phyloP scores from a whole-genome alignment of 1,140 invertebrate species.

The Zeugodacus cucurbitae region DNA sequence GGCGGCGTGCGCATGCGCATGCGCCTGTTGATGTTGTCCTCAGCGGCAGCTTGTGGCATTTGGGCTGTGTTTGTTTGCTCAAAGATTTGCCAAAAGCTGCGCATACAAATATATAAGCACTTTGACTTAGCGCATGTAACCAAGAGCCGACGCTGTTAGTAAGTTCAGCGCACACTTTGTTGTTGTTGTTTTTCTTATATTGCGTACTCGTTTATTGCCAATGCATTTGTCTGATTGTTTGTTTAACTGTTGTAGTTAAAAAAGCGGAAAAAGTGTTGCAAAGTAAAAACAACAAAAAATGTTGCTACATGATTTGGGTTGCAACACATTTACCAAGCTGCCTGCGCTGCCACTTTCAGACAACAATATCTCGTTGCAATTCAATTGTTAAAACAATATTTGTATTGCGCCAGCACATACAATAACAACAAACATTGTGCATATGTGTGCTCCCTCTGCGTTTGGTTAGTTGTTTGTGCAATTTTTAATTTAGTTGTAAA shows the following conservation, averaged over 20 bases:
- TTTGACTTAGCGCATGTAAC: background rate
- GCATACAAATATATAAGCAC: background rate
- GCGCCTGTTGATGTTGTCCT: background rate
- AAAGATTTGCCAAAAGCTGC: background rate
- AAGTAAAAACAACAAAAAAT: background rate
- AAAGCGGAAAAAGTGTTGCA: background rate
- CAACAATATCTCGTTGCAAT: conserved; percentile 10
- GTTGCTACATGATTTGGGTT: conserved; percentile 31
- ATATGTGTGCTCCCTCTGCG: no score
- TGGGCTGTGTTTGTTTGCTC: background rate
- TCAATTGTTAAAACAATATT: conserved; percentile 37
- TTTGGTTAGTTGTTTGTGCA: background rate
- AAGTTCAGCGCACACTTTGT: background rate
- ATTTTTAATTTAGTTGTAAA: conserved; percentile 40
- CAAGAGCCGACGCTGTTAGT: background rate
- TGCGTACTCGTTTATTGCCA: background rate
- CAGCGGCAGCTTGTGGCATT: background rate
- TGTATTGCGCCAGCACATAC: background rate
- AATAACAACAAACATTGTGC: background rate
- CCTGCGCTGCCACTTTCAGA: conserved; percentile 12
- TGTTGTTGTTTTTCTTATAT: background rate
- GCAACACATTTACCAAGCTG: conserved; percentile 13
- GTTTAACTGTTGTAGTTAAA: background rate
- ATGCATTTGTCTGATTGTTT: background rate
- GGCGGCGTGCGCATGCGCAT: background rate